Evolutionary conservation across 2,797 vertebrate species (phyloP), one percentile per base, ranked within the genome.

Genomic region (Mareca strepera): DNA sequence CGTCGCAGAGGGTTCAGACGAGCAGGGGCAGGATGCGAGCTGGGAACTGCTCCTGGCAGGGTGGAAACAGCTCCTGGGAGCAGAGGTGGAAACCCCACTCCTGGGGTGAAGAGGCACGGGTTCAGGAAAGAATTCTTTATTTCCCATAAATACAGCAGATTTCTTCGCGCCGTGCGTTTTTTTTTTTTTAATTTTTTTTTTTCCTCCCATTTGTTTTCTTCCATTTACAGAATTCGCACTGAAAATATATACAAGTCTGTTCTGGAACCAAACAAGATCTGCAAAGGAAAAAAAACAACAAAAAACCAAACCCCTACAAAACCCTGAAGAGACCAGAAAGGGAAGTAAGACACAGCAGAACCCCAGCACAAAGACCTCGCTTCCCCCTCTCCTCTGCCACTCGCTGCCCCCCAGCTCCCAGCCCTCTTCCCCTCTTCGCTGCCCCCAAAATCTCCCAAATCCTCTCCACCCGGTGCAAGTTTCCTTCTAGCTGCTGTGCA

Each of bases 91-190:
- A 83, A 88, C 60, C 3, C 2, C 25, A 39, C 23, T 82, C n/a
- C 68, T 70, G 35, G 9, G 4, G 26, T 59, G 17, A 55, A 69
- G 86, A 44, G 12, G 43, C 33, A 20, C 26, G n/a, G 20, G 25
- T 46, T 93, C 52, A 92, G 94, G 96, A 96, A 97, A 97, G 94
- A 97, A 93, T 28, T 93, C 75, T 97, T 97, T 97, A 97, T 97
- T 97, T 96, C 96, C 95, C 95, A 97, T 97, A 97, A 97, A 97
- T 97, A 97, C 96, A 97, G 94, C 97, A 95, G 96, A 95, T 91
- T 96, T 96, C 60, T 93, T 96, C 94, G 91, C 96, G 80, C 96
- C 69, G 93, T 94, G 96, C 95, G 91, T 92, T 18, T 44, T 43
- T 43, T 43, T 87, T 95, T 95, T 87, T 95, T 95, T 91, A 92